Evolutionary conservation across 2,797 vertebrate species (phyloP).

Genomic region (Urosaurus nigricauda): DNA sequence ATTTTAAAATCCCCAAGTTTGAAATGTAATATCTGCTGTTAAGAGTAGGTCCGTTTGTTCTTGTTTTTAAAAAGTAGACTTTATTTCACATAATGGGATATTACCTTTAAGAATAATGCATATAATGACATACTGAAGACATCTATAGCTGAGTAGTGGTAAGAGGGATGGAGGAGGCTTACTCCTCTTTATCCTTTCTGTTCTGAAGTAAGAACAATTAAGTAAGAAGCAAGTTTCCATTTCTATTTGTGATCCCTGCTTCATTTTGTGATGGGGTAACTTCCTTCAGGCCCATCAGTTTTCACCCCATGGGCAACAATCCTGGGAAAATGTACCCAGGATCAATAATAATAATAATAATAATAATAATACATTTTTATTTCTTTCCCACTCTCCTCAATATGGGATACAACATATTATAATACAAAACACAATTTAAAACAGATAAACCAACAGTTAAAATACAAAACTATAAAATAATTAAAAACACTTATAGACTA

Average conservation of each 20-base stretch:
- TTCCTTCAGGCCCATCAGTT: not conserved
- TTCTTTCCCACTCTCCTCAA: too few relatives aligned
- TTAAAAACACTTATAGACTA: too few relatives aligned
- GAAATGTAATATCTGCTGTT: conserved; percentile 42
- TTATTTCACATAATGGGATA: not conserved
- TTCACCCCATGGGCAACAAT: not conserved
- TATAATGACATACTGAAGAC: not conserved
- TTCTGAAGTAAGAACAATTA: not conserved
- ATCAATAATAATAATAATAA: too few relatives aligned
- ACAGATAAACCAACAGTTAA: too few relatives aligned
- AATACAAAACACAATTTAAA: too few relatives aligned
- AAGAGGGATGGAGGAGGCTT: not conserved
- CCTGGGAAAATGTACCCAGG: not conserved
- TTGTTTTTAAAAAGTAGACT: conserved; percentile 15
- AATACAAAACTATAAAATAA: too few relatives aligned
- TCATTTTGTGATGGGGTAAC: not conserved
- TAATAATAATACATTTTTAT: too few relatives aligned
- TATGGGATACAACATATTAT: too few relatives aligned
- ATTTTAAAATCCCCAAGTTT: conserved; percentile 41
- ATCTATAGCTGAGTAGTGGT: not conserved
- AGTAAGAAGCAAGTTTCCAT: too few relatives aligned
- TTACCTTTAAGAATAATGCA: not conserved
- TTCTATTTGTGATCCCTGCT: too few relatives aligned
- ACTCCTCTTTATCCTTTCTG: too few relatives aligned
- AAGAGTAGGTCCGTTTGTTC: conserved; percentile 43